A percentile compares a stretch with the other conserved stretches of the same genome.
phyloP scores from a whole-genome alignment of 2,888 invertebrate genomes.

The Ennomos quercinarius region DNA sequence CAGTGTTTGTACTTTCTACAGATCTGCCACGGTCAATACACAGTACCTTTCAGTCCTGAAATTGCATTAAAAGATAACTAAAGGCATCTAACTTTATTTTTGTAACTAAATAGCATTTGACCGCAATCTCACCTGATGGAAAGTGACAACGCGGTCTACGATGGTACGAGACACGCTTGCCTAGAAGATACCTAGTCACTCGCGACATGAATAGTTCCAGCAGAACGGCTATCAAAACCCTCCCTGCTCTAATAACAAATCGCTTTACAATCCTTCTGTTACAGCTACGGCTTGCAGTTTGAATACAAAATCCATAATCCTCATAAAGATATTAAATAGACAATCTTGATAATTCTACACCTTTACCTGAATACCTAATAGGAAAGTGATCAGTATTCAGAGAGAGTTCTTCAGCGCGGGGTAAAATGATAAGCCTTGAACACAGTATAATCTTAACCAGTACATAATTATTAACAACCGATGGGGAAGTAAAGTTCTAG shows the following conservation, averaged over 20 bases:
- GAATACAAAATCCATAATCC: constrained; percentile 50
- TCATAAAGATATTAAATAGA: constrained; percentile 61
- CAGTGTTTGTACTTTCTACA: too few relatives aligned
- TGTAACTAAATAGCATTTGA: too few relatives aligned
- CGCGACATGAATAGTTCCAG: too few relatives aligned
- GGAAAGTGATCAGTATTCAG: constrained; percentile 78
- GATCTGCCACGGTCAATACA: too few relatives aligned
- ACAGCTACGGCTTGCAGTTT: constrained; percentile 20
- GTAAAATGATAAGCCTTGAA: constrained; percentile 59
- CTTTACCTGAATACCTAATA: constrained; percentile 79
- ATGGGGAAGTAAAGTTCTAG: too few relatives aligned
- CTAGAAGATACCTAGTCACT: too few relatives aligned
- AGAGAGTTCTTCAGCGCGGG: constrained; percentile 58
- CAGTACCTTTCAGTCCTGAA: too few relatives aligned
- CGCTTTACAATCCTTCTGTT: constrained; percentile 31
- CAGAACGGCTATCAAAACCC: background rate
- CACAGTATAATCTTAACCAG: constrained; percentile 8
- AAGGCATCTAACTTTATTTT: too few relatives aligned
- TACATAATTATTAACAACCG: background rate
- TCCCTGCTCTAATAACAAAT: constrained; percentile 25
- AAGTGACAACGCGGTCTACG: too few relatives aligned
- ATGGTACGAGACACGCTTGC: too few relatives aligned
- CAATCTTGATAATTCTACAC: constrained; percentile 74
- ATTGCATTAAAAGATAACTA: too few relatives aligned
- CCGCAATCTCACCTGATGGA: too few relatives aligned